These are phyloP conservation scores for Limanda limanda DNA, from an alignment of 2,113 vertebrate genomes.

Conservation along the genomic window DNA sequence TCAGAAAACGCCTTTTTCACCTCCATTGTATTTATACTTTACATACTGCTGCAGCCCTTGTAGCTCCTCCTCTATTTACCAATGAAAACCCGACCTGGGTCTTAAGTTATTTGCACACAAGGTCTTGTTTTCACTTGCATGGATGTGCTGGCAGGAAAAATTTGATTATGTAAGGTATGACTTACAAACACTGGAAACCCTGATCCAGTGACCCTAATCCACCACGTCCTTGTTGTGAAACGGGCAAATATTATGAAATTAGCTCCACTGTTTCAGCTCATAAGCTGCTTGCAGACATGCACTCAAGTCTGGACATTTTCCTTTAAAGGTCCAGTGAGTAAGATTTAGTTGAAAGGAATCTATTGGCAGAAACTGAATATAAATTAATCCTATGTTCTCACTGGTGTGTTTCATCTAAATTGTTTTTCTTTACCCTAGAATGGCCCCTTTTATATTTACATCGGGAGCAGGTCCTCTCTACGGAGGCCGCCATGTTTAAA, in stretches of 20 bases:
- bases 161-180: not conserved
- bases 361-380: no score
- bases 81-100: conserved; percentile 1
- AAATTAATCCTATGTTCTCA: no score
- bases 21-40: conserved; percentile 13
- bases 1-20: not conserved
- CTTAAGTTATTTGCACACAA: not conserved
- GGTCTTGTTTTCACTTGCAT: not conserved
- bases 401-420: no score
- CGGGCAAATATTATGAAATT: not conserved
- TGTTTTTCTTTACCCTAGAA: no score
- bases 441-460: no score
- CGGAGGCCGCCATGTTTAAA: no score
- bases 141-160: not conserved
- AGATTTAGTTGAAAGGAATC: no score
- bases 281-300: no score
- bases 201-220: not conserved
- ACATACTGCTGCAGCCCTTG: conserved; percentile 6
- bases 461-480: no score
- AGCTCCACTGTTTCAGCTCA: not conserved
- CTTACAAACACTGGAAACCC: not conserved
- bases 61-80: not conserved
- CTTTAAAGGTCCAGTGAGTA: no score
- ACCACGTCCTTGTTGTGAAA: not conserved
- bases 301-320: no score